Base-by-base conservation (phyloP, 1,140 invertebrate genomes). In the Euwallacea similis region DNA sequence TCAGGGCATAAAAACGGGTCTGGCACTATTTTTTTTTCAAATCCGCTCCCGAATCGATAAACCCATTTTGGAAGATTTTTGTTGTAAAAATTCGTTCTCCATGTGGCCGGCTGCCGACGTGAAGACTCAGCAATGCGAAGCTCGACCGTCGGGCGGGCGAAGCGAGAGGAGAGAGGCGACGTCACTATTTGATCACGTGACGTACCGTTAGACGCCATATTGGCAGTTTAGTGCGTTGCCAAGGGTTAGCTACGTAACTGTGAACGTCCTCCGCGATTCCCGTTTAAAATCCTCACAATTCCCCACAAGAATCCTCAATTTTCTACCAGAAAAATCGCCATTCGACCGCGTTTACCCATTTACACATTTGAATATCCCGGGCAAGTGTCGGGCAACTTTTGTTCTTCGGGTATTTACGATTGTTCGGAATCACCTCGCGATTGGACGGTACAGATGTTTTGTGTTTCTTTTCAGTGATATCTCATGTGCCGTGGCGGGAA, bases 151-250 rank as follows among this genome's bases (percentile, higher is more conserved):
- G 80, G 79, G 77, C 77, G 79, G 77, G 74, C 70, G 59, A 61
- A 69, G 47, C 67, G 67, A 69, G 58, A 15, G 54, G 62, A 64
- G 69, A 66, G 47, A 72, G 73, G 72, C 73, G 79, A 82, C 82
- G 82, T 83, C 83, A 83, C 81, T 80, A 79, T 83, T 82, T 81
- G 79, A 75, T 84, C 83, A 84, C 82, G 82, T 84, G 83, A 84
- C 80, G 76, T 76, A 77, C 80, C 80, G 81, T 82, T 79, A 80
- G 82, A 80, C 83, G 83, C 83, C 83, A 84, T 84, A 82, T 84
- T 84, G 82, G 81, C 81, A 83, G 81, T 82, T 83, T 80, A 76
- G 78, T 81, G 76, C 74, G 76, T 76, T 77, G 77, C 75, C 74
- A 78, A 79, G 80, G 80, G 80, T 79, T 81, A 80, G 78, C 77